Base-by-base conservation (phyloP, 2,113 vertebrate species). In the Tachuris rubrigastra region DNA sequence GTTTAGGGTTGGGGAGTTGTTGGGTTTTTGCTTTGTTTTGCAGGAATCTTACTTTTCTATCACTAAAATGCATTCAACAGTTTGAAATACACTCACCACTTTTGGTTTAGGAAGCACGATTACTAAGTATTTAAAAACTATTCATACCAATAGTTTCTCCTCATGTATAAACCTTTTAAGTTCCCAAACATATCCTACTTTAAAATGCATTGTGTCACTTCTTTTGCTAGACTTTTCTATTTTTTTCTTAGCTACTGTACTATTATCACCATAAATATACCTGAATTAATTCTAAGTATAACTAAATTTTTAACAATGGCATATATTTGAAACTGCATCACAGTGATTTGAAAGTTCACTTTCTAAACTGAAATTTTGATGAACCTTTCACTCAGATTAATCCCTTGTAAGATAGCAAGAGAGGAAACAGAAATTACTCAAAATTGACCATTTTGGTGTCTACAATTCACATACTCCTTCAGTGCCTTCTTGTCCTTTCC, bases 1-100 rank as follows among this genome's bases (percentile, higher is more conserved):
- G 15, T 37, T 82, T 41, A 37, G 14, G 7, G 7, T 5, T 55
- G 16, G 5, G 22, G 2, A 2, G 4, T 3, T 10, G 12, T 7
- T 37, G 27, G 4, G 13, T 25, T 85, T 85, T 56, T 53, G 6
- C 25, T 59, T 56, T 35, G 6, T 68, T 89, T 63, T 47, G 16
- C 56, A 39, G 44, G 9, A 33, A 21, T 17, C 19, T 13, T 93
- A 44, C 5, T 27, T 71, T 87, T 87, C 69, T 59, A 63, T 55
- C 31, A 62, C 30, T 59, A 50, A 52, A 17, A 55, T 19, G 5
- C 56, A 68, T 25, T 72, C 30, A 47, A 28, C 15, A 60, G 6
- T 39, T 53, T 14, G 7, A 76, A 92, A n/a, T 9, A 79, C 4
- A 3, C 25, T 37, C 12, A 72, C 71, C 11, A 73, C 2, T 11